Conservation (phyloP, 2,113 vertebrate genomes). For the Lasiurus cinereus region DNA sequence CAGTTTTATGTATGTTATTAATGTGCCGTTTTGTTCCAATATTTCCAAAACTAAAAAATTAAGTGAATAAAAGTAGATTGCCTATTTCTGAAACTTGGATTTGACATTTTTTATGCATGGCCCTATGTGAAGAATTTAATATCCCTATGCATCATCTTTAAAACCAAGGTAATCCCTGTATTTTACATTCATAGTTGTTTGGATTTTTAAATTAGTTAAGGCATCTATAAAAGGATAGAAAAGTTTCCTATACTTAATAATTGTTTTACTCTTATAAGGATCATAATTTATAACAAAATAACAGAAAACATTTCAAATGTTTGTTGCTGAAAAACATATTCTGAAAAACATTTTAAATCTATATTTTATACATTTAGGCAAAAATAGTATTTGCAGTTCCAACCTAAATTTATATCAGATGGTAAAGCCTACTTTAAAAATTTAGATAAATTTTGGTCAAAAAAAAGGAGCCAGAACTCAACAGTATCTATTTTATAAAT, state of each 20-base stretch:
- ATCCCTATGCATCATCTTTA: not conserved
- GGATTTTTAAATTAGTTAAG: not conserved
- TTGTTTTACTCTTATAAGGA: not conserved
- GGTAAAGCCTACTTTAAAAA: not conserved
- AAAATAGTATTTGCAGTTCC: not conserved
- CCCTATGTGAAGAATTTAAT: not conserved
- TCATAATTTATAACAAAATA: not conserved
- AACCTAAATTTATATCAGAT: not conserved
- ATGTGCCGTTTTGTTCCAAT: not conserved
- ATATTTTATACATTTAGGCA: not conserved
- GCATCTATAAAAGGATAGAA: not conserved
- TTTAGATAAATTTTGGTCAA: not conserved
- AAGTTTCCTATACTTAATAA: not conserved
- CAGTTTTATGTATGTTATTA: not conserved
- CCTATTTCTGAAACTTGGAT: not conserved
- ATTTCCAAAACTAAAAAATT: not conserved
- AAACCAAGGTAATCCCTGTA: not conserved
- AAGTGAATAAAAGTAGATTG: not conserved
- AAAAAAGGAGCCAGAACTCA: not conserved
- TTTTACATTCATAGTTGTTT: not conserved
- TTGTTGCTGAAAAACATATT: not conserved
- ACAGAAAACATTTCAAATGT: not conserved
- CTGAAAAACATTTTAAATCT: not conserved
- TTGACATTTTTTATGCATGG: not conserved
- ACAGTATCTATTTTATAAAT: not conserved